Conservation (phyloP, 2,888 invertebrate species). For the Melolontha melolontha region DNA sequence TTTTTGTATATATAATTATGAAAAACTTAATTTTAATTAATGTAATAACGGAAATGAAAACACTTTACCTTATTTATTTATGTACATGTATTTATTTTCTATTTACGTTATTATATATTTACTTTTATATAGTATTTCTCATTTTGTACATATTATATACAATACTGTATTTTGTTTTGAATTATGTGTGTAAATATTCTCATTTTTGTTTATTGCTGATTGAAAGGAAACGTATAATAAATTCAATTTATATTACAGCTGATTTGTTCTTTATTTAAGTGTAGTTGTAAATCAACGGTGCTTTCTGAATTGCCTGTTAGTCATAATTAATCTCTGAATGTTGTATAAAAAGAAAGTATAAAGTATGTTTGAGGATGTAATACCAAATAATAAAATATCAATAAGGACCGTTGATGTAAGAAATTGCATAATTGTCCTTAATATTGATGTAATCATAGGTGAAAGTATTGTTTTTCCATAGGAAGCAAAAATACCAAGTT, state of each 20-base stretch:
- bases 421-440: no score
- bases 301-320: conserved; percentile 6
- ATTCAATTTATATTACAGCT: neutral
- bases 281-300: conserved; percentile 21
- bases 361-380: no score
- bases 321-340: no score
- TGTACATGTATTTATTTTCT: conserved; percentile 26
- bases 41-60: conserved; percentile 3
- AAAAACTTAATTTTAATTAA: conserved; percentile 16
- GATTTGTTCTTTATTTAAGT: conserved; percentile 1
- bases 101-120: conserved; percentile 10
- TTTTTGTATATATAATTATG: conserved; percentile 11
- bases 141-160: conserved; percentile 12
- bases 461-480: no score
- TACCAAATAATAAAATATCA: no score
- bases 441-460: no score
- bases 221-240: conserved; percentile 7
- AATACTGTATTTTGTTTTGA: conserved; percentile 2
- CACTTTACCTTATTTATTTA: conserved; percentile 20
- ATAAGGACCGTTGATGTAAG: no score
- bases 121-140: conserved; percentile 15
- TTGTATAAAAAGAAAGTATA: no score
- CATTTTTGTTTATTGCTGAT: conserved; percentile 12
- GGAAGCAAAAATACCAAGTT: no score
- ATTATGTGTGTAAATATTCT: conserved; percentile 7